Conservation (phyloP, 35 echinoderm and acorn worm genomes). For the Strongylocentrotus purpuratus region DNA sequence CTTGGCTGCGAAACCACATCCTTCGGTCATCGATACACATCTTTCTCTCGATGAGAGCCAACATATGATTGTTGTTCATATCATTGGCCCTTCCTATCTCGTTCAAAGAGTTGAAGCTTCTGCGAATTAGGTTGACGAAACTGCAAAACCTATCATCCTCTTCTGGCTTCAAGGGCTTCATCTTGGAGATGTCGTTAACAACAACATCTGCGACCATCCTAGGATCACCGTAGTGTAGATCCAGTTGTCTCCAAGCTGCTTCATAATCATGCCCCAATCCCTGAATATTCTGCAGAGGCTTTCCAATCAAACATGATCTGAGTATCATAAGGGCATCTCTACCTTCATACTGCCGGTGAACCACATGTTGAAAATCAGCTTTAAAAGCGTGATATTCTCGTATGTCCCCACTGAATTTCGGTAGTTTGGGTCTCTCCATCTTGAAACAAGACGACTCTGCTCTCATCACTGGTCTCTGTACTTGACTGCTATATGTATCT, state of each 20-base stretch:
- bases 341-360: constrained; percentile 31
- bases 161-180: constrained; percentile 40
- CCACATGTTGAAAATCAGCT: constrained; percentile 57
- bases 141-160: constrained; percentile 61
- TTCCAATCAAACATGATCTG: constrained; percentile 48
- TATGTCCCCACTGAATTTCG: constrained; percentile 58
- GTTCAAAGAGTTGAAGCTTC: constrained; percentile 59
- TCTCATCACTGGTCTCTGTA: no score
- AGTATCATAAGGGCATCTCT: constrained; percentile 41
- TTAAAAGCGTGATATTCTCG: constrained; percentile 63
- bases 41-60: constrained; percentile 65
- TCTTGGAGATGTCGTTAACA: constrained; percentile 50
- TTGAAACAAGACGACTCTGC: no score
- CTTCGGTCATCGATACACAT: constrained; percentile 44
- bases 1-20: constrained; percentile 60
- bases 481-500: background rate
- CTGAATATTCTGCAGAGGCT: constrained; percentile 52
- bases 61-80: constrained; percentile 57
- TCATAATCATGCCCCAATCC: constrained; percentile 59
- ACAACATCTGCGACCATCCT: constrained; percentile 64
- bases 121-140: constrained; percentile 35
- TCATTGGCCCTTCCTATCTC: constrained; percentile 41
- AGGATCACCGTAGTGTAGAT: constrained; percentile 55
- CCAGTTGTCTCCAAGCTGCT: constrained; percentile 54
- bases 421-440: constrained; percentile 53